Evolutionary conservation across 1,140 invertebrate genomes (phyloP).

Genomic region (Luehdorfia chinensis): DNA sequence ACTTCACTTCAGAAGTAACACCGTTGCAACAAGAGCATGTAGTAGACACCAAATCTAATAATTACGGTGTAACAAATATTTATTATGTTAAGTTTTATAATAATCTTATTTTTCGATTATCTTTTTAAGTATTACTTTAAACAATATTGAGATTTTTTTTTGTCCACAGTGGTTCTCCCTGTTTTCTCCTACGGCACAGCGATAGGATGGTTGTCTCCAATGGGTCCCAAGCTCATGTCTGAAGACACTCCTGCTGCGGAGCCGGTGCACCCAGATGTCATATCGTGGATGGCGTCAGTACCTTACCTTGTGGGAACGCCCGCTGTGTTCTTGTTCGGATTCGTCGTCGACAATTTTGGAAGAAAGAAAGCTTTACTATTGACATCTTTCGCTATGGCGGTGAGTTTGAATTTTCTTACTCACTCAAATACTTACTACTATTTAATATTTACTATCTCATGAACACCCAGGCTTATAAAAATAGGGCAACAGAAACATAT

Average conservation of each 20-base stretch:
- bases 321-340: conserved; percentile 58
- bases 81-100: too few species aligned
- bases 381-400: conserved; percentile 54
- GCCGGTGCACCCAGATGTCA: conserved; percentile 48
- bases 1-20: too few species aligned
- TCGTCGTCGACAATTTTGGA: conserved; percentile 60
- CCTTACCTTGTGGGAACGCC: conserved; percentile 58
- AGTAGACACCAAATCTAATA: too few species aligned
- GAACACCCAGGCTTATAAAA: not conserved
- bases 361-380: conserved; percentile 58
- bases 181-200: conserved; percentile 63
- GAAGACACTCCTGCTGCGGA: conserved; percentile 40
- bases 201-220: conserved; percentile 64
- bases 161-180: conserved; percentile 54
- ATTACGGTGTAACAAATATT: too few species aligned
- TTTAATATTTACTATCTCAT: not conserved
- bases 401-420: conserved; percentile 32
- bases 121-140: too few species aligned
- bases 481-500: too few species aligned
- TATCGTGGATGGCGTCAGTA: conserved; percentile 69
- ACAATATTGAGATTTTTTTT: conserved; percentile 12
- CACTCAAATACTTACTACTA: too few species aligned
- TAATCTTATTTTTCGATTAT: too few species aligned
- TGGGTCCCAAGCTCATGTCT: conserved; percentile 56
- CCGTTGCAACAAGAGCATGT: too few species aligned